Percentiles rank a stretch among this genome's conserved stretches.
These are phyloP conservation scores for Harpagifer antarcticus DNA, from an alignment of 2,797 vertebrate species.

Conservation along the genomic window DNA sequence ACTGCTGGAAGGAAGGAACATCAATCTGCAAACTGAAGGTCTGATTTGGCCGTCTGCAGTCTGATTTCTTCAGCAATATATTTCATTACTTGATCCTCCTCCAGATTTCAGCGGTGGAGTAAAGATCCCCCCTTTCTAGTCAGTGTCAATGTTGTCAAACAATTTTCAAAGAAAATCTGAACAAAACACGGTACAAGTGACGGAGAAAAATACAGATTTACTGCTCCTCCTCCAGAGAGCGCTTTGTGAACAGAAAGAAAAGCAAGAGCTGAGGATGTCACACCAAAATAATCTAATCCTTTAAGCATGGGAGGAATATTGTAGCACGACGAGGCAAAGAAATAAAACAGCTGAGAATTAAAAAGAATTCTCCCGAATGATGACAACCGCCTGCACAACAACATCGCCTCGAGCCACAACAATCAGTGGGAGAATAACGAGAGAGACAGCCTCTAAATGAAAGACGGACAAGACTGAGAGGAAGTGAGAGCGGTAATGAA, in stretches of 20 bases:
- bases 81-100: slow-evolving; percentile 43
- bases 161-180: slow-evolving; percentile 53
- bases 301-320: slow-evolving; percentile 63
- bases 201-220: slow-evolving; percentile 48
- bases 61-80: slow-evolving; percentile 30
- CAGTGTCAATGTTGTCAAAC: slow-evolving; percentile 50
- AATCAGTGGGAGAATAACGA: slow-evolving; percentile 41
- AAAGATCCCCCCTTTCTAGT: slow-evolving; percentile 25
- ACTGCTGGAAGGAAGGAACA: slow-evolving; percentile 20
- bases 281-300: slow-evolving; percentile 74
- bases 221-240: slow-evolving; percentile 59
- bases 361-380: slow-evolving; percentile 40
- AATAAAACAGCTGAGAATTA: slow-evolving; percentile 65
- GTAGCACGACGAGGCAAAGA: slow-evolving; percentile 59
- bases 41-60: slow-evolving; percentile 21
- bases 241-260: slow-evolving; percentile 47
- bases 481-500: slow-evolving; percentile 43
- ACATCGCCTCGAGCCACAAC: slow-evolving; percentile 65
- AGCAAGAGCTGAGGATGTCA: slow-evolving; percentile 60
- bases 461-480: slow-evolving; percentile 54
- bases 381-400: slow-evolving; percentile 62
- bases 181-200: slow-evolving; percentile 48
- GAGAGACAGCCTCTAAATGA: slow-evolving; percentile 53
- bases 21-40: slow-evolving; percentile 32
- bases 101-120: slow-evolving; percentile 38